Percentiles rank a stretch among this genome's conserved stretches.
phyloP scores from a whole-genome alignment of 2,113 vertebrate species.

The Bos indicus region DNA sequence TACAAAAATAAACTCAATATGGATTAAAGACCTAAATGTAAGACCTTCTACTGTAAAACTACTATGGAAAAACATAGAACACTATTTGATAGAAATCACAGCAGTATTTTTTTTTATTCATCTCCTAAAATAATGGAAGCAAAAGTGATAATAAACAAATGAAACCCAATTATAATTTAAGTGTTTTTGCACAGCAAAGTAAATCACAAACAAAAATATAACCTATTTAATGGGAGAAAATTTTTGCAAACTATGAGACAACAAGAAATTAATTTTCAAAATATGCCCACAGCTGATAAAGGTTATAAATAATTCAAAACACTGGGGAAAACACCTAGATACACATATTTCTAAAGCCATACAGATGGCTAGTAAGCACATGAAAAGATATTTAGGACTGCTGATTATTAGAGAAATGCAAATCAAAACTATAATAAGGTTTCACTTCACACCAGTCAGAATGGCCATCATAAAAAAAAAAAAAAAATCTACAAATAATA shows the following conservation, averaged over 20 bases:
- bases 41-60: not conserved
- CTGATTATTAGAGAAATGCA: not conserved
- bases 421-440: not conserved
- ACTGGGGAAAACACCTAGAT: not conserved
- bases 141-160: not conserved
- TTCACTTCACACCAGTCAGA: not conserved
- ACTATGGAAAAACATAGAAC: not conserved
- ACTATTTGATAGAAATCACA: not conserved
- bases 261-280: not conserved
- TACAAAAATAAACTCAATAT: not conserved
- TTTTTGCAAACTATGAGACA: not conserved
- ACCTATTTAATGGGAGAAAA: not conserved
- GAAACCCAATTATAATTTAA: not conserved
- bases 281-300: not conserved
- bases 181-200: not conserved
- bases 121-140: not conserved
- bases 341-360: not conserved
- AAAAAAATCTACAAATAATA: not conserved
- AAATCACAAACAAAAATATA: not conserved
- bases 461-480: not conserved
- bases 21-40: not conserved
- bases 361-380: not conserved
- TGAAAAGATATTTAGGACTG: not conserved
- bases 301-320: not conserved
- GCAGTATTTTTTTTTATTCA: not conserved